Percentiles rank a stretch among this genome's conserved stretches.
These are phyloP conservation scores for Drosophila macrospina DNA, from an alignment of 2,888 invertebrate species.

Conservation along the genomic window DNA sequence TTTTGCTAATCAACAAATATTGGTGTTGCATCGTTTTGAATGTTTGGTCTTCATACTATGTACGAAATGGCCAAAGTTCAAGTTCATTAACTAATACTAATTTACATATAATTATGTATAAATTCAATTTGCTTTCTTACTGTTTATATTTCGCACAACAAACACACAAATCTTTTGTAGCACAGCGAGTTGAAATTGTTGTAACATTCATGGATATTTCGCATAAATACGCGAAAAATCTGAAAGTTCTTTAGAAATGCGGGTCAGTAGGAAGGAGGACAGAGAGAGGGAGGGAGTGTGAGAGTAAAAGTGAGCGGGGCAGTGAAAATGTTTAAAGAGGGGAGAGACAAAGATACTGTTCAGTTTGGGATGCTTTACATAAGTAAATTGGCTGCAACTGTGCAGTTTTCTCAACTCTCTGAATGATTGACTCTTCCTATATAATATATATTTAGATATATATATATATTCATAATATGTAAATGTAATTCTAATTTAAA, in stretches of 20 bases:
- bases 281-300: no score
- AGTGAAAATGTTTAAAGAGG: conserved; percentile 16
- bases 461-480: background rate
- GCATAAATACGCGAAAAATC: conserved; percentile 50
- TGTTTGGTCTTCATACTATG: conserved; percentile 19
- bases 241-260: conserved; percentile 36
- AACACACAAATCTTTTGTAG: conserved; percentile 46
- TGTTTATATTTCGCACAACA: conserved; percentile 23
- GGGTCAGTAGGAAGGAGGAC: background rate
- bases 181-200: conserved; percentile 41
- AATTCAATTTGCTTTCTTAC: conserved; percentile 47
- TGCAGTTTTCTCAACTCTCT: conserved; percentile 33
- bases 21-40: conserved; percentile 19
- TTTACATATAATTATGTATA: conserved; percentile 44
- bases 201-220: conserved; percentile 55
- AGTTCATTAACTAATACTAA: conserved; percentile 39
- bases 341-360: conserved; percentile 10
- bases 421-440: conserved; percentile 12
- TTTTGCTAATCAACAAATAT: conserved; percentile 41
- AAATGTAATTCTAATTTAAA: conserved; percentile 16
- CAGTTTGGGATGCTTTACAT: conserved; percentile 34
- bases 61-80: conserved; percentile 24
- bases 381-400: conserved; percentile 52
- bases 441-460: conserved; percentile 1
- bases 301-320: conserved; percentile 10